Evolutionary conservation across 2,113 vertebrate genomes (phyloP).

Genomic region (Donacobius atricapilla): DNA sequence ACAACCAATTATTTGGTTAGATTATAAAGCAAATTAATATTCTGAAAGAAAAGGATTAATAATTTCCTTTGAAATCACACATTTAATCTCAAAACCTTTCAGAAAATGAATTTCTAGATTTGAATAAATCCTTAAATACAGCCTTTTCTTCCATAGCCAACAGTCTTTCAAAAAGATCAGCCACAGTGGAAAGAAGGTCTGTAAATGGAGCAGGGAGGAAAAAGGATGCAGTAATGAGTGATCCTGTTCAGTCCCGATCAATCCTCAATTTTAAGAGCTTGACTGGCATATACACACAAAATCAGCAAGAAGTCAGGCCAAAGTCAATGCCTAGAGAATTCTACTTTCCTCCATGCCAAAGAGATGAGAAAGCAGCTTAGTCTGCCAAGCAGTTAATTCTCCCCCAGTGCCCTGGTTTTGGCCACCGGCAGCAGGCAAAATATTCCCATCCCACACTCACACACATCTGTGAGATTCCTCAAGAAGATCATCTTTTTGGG

Average conservation of each 20-base stretch:
- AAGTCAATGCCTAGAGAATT: neutral
- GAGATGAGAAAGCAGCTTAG: neutral
- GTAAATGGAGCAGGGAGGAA: neutral
- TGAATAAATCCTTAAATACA: neutral
- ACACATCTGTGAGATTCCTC: neutral
- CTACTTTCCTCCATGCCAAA: neutral
- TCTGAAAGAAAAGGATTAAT: neutral
- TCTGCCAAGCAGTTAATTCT: neutral
- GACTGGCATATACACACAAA: neutral
- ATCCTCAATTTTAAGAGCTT: neutral
- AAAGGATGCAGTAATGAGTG: neutral
- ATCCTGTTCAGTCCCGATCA: neutral
- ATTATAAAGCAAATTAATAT: neutral
- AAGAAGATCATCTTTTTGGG: neutral
- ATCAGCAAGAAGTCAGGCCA: neutral
- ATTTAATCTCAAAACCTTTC: neutral
- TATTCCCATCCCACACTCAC: neutral
- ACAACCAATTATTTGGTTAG: neutral
- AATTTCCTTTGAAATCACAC: neutral
- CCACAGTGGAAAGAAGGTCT: neutral
- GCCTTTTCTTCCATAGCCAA: neutral
- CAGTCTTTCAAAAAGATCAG: neutral
- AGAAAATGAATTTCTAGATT: neutral
- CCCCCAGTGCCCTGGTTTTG: neutral
- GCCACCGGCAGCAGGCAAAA: neutral